A percentile compares a stretch with the other conserved stretches of the same genome.
Evolutionary conservation across 2,888 invertebrate species (phyloP).

Genomic region (Drosophila flavopinicola): DNA sequence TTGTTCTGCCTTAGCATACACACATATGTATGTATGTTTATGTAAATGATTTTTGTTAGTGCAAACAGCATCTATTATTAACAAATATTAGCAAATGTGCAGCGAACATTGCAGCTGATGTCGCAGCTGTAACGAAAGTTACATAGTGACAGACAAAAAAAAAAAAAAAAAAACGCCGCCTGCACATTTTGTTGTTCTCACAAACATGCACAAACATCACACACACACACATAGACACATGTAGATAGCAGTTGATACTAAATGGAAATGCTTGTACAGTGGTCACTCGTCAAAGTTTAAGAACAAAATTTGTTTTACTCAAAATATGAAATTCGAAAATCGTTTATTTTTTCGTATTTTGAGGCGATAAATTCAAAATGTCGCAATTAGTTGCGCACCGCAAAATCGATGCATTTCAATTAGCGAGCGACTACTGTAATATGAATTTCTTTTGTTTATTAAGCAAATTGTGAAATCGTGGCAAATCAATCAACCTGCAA

Average conservation of each 20-base stretch:
- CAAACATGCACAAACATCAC: not conserved
- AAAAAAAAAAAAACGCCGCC: slow-evolving; percentile 56
- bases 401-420: not conserved
- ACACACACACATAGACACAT: not conserved
- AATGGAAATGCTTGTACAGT: slow-evolving; percentile 16
- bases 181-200: slow-evolving; percentile 37
- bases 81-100: slow-evolving; percentile 24
- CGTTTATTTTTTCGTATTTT: too few relatives aligned
- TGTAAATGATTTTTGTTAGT: slow-evolving; percentile 2
- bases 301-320: too few relatives aligned
- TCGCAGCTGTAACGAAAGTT: slow-evolving; percentile 54
- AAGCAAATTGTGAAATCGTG: slow-evolving; percentile 59
- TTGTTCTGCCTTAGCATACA: slow-evolving; percentile 5
- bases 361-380: too few relatives aligned
- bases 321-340: too few relatives aligned
- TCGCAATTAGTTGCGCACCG: not conserved
- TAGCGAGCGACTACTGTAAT: slow-evolving; percentile 12
- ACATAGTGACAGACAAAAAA: slow-evolving; percentile 31
- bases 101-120: slow-evolving; percentile 26
- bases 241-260: slow-evolving; percentile 23
- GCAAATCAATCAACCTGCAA: slow-evolving; percentile 37
- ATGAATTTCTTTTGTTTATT: slow-evolving; percentile 55
- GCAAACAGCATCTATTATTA: slow-evolving; percentile 32
- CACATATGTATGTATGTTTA: not conserved
- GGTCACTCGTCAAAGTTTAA: too few relatives aligned